Conservation (phyloP, 2,797 vertebrate species). For the Falco rusticolus region DNA sequence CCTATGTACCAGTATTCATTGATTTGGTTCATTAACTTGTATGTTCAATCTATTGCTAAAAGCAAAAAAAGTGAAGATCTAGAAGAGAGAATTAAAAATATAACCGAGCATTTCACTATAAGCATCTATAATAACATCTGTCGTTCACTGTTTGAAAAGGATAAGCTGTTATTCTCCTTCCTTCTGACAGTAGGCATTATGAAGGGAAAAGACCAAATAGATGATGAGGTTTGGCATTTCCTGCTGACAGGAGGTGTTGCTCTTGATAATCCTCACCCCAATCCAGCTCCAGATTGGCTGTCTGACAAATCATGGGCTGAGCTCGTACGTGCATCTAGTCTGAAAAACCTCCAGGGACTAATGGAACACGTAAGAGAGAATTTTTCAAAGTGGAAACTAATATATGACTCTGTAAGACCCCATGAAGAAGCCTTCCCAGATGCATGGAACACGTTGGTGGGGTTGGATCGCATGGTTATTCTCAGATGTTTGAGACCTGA, state of each 20-base stretch:
- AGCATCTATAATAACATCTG: conserved; percentile 93
- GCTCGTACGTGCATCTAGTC: conserved; percentile 84
- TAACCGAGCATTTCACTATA: conserved; percentile 86
- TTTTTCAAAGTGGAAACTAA: conserved; percentile 81
- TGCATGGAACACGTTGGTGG: conserved; percentile 75
- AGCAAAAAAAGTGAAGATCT: conserved; percentile 85
- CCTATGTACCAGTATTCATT: conserved; percentile 97
- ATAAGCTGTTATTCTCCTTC: conserved; percentile 93
- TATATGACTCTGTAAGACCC: conserved; percentile 89
- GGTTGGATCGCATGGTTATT: conserved; percentile 85
- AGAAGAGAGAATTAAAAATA: conserved; percentile 81
- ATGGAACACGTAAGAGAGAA: conserved; percentile 81
- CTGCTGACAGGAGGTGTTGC: conserved; percentile 90
- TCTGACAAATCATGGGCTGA: conserved; percentile 92
- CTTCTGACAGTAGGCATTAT: conserved; percentile 89
- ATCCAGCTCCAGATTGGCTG: conserved; percentile 89
- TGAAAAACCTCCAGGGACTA: conserved; percentile 80
- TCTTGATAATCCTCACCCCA: conserved; percentile 88
- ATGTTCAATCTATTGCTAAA: conserved; percentile 84
- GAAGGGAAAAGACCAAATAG: conserved; percentile 83
- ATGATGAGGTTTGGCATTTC: conserved; percentile 87
- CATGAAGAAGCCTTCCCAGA: conserved; percentile 84
- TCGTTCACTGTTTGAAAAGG: conserved; percentile 94
- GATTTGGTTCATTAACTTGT: conserved; percentile 92
- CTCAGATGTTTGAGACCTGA: conserved; percentile 91